A percentile compares a stretch with the other conserved stretches of the same genome.
These are phyloP conservation scores for Drosophila histrio DNA, from an alignment of 2,888 invertebrate genomes.

Conservation along the genomic window DNA sequence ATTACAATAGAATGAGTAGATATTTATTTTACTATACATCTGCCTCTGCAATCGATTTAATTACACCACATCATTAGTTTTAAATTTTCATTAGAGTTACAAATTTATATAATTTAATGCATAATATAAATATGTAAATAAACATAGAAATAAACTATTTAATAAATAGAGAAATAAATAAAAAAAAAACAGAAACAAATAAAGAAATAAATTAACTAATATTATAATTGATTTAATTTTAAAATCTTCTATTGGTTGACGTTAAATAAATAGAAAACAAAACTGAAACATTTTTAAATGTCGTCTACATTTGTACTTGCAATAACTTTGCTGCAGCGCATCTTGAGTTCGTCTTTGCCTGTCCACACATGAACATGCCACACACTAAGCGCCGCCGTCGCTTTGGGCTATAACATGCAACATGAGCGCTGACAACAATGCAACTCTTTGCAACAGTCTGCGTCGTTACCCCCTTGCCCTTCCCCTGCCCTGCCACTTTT, in stretches of 20 bases:
- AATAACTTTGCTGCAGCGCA: conserved; percentile 55
- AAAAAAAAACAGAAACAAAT: no score
- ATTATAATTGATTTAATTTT: no score
- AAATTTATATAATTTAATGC: no score
- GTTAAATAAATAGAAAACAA: no score
- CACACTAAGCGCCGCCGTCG: conserved; percentile 67
- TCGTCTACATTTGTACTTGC: no score
- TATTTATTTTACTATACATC: background rate
- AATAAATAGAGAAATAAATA: no score
- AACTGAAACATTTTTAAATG: no score
- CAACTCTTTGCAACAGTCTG: conserved; percentile 48
- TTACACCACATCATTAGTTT: background rate
- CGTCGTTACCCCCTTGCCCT: background rate
- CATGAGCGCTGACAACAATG: conserved; percentile 76
- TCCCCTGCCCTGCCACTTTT: background rate
- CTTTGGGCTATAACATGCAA: conserved; percentile 49
- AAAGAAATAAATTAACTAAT: no score
- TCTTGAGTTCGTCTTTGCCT: conserved; percentile 44
- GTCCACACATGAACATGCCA: conserved; percentile 47
- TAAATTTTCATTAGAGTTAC: no score
- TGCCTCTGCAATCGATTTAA: background rate
- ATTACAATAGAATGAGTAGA: background rate
- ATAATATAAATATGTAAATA: no score
- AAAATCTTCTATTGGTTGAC: no score
- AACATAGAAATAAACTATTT: no score